A percentile compares a stretch with the other conserved stretches of the same genome.
phyloP scores from a whole-genome alignment of 2,797 vertebrate species.

The Gymnodraco acuticeps region DNA sequence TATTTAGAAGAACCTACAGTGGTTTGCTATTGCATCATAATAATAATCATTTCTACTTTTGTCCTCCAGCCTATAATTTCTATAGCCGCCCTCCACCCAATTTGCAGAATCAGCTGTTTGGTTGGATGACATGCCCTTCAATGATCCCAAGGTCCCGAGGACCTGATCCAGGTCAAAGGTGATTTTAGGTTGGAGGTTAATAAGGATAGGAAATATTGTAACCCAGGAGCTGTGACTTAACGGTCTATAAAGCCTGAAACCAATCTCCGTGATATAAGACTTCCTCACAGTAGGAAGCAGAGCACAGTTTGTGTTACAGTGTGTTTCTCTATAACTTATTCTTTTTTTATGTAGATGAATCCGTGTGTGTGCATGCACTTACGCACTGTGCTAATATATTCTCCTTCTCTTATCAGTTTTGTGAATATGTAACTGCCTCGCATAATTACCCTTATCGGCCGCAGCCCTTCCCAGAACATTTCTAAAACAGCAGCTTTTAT shows the following conservation, averaged over 20 bases:
- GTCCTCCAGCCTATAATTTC: slow-evolving; percentile 31
- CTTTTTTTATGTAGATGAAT: slow-evolving; percentile 12
- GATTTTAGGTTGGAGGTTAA: slow-evolving; percentile 63
- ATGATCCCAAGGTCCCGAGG: slow-evolving; percentile 44
- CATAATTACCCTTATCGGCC: slow-evolving; percentile 59
- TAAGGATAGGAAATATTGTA: slow-evolving; percentile 51
- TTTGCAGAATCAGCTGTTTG: slow-evolving; percentile 59
- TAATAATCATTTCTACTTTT: slow-evolving; percentile 43
- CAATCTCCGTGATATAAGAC: slow-evolving; percentile 49
- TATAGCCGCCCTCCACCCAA: slow-evolving; percentile 24
- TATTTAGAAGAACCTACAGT: slow-evolving; percentile 20
- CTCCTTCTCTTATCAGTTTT: slow-evolving; percentile 48
- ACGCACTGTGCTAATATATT: not conserved
- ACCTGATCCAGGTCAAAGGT: slow-evolving; percentile 64
- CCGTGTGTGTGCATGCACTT: not conserved
- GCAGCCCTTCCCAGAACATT: slow-evolving; percentile 41
- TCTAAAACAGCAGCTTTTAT: slow-evolving; percentile 34
- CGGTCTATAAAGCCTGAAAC: slow-evolving; percentile 64
- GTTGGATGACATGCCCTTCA: slow-evolving; percentile 50
- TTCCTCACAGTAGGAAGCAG: slow-evolving; percentile 2
- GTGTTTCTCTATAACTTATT: slow-evolving; percentile 28
- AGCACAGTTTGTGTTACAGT: slow-evolving; percentile 37
- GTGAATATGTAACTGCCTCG: slow-evolving; percentile 62
- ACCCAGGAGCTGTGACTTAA: slow-evolving; percentile 63
- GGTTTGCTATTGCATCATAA: slow-evolving; percentile 41